A percentile compares a stretch with the other conserved stretches of the same genome.
phyloP scores from a whole-genome alignment of 2,797 vertebrate species.

The Capromys pilorides region DNA sequence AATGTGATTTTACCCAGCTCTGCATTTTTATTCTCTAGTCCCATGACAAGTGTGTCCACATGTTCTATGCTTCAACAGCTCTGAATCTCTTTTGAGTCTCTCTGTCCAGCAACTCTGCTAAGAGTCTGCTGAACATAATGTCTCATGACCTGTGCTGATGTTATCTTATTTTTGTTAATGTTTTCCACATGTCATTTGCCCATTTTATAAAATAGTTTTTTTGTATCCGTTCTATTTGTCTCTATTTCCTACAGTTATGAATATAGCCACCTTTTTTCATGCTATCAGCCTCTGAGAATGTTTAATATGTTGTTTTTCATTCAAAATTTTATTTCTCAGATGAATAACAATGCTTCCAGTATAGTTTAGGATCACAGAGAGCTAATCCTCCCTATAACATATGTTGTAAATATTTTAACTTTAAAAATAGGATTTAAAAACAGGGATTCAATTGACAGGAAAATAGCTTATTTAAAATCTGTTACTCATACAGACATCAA shows the following conservation, averaged over 20 bases:
- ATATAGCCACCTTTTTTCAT: constrained; percentile 82
- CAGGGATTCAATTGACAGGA: not conserved
- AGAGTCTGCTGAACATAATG: constrained; percentile 78
- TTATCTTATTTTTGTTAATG: constrained; percentile 85
- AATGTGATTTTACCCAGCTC: not conserved
- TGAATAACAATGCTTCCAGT: constrained; percentile 84
- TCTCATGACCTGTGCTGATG: constrained; percentile 83
- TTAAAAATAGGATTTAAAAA: constrained; percentile 65
- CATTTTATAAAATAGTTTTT: constrained; percentile 83
- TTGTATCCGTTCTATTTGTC: constrained; percentile 85
- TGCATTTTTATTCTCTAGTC: not conserved
- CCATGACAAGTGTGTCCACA: not conserved
- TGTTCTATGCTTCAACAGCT: constrained; percentile 65
- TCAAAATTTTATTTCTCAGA: constrained; percentile 83
- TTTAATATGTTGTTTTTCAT: constrained; percentile 75
- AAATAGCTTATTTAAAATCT: constrained; percentile 48
- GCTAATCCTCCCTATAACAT: constrained; percentile 76
- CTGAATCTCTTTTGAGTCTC: constrained; percentile 79
- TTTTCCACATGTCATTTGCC: constrained; percentile 82
- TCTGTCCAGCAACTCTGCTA: constrained; percentile 81
- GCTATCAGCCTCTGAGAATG: constrained; percentile 66
- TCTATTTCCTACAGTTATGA: constrained; percentile 83
- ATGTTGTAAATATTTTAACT: constrained; percentile 71
- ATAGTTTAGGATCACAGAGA: constrained; percentile 76
- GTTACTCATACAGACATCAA: constrained; percentile 39